phyloP scores from a whole-genome alignment of 2,113 vertebrate genomes.

The Chaetodon auriga region DNA sequence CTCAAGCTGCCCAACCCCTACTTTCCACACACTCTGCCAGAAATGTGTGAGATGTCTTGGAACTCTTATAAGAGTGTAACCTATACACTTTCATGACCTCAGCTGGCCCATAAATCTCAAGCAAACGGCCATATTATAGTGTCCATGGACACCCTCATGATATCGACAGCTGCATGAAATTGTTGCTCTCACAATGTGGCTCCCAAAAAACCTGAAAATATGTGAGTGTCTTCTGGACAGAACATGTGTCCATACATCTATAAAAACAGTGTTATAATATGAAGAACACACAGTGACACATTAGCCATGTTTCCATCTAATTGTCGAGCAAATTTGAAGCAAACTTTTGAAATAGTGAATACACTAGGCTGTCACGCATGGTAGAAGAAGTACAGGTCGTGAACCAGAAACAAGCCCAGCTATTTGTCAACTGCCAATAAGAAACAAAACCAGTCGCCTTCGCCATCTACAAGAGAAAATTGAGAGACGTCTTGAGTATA shows the following conservation, averaged over 20 bases:
- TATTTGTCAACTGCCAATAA: too few relatives aligned
- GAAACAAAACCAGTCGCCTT: too few relatives aligned
- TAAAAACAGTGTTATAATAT: not conserved
- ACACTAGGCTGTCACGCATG: too few relatives aligned
- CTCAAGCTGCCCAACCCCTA: constrained; percentile 27
- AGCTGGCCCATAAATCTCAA: constrained; percentile 63
- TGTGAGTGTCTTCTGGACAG: constrained; percentile 25
- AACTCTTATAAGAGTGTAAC: constrained; percentile 64
- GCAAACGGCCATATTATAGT: constrained; percentile 66
- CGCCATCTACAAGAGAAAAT: too few relatives aligned
- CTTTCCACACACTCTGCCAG: constrained; percentile 64
- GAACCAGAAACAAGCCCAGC: too few relatives aligned
- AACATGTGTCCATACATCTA: constrained; percentile 7
- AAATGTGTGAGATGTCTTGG: constrained; percentile 61
- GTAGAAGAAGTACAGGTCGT: too few relatives aligned
- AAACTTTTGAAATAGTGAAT: too few relatives aligned
- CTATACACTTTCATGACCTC: constrained; percentile 74
- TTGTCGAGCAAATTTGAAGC: too few relatives aligned
- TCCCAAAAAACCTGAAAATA: constrained; percentile 30
- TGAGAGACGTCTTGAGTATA: too few relatives aligned
- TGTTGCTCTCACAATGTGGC: constrained; percentile 50
- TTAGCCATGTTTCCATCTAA: too few relatives aligned
- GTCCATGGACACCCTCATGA: constrained; percentile 60
- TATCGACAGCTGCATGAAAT: constrained; percentile 61
- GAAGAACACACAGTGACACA: not conserved